phyloP scores from a whole-genome alignment of 92 coral and sea anemone species.

The Epizoanthus rinbou region DNA sequence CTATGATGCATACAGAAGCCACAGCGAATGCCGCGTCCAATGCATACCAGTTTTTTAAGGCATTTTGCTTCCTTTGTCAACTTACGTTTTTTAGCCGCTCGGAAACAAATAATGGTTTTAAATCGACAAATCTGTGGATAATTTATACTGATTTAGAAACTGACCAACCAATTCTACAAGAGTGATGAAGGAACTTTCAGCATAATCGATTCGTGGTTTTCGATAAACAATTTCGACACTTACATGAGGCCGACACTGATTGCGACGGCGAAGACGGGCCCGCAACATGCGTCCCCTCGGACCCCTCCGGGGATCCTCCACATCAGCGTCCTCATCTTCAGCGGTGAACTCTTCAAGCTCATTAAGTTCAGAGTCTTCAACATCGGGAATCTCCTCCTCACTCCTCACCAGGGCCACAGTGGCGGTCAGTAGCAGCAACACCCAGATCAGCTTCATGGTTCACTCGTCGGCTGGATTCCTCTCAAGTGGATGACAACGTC shows the following conservation, averaged over 20 bases:
- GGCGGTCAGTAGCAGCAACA: conserved; percentile 48
- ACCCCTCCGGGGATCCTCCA: neutral
- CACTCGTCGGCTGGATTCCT: neutral
- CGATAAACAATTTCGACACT: neutral
- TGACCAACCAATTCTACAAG: neutral
- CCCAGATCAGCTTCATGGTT: conserved; percentile 55
- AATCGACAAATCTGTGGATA: neutral
- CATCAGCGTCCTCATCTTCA: neutral
- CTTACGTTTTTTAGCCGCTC: neutral
- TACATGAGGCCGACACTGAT: neutral
- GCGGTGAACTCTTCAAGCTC: neutral
- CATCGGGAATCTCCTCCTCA: conserved; percentile 28
- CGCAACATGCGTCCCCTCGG: neutral
- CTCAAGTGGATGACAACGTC: too few relatives aligned
- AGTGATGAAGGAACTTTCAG: neutral
- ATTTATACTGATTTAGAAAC: neutral
- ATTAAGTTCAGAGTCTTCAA: conserved; percentile 22
- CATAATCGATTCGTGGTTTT: too few relatives aligned
- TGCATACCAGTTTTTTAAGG: neutral
- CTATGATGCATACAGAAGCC: neutral
- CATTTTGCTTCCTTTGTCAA: neutral
- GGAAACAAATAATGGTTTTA: neutral
- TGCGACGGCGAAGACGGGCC: neutral
- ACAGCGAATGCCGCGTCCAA: neutral
- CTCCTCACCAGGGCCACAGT: conserved; percentile 56